phyloP scores from a whole-genome alignment of 2,888 invertebrate genomes.

The Drosophila macrothrix region DNA sequence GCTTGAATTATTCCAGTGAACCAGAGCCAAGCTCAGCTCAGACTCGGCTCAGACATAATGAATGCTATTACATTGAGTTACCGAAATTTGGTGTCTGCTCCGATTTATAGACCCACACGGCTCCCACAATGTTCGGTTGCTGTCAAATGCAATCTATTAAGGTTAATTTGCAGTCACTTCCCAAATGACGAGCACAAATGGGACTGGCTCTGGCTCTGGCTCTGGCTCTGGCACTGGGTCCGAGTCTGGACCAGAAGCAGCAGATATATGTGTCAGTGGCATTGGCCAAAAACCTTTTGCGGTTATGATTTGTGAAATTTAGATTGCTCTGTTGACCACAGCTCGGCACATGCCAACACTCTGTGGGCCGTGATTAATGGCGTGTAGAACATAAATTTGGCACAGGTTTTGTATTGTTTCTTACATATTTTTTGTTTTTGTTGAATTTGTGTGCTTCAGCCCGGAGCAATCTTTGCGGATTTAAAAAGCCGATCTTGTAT shows the following conservation, averaged over 20 bases:
- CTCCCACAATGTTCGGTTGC: constrained; percentile 65
- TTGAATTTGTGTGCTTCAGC: neutral
- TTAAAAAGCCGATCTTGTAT: constrained; percentile 52
- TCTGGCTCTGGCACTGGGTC: neutral
- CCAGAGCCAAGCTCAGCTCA: constrained; percentile 8
- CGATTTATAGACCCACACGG: constrained; percentile 46
- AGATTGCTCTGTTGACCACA: constrained; percentile 30
- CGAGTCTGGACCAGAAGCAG: neutral
- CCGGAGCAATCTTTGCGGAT: constrained; percentile 9
- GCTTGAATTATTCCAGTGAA: constrained; percentile 56
- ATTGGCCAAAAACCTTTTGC: constrained; percentile 59
- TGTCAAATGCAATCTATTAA: constrained; percentile 81
- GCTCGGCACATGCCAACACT: constrained; percentile 57
- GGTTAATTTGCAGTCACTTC: constrained; percentile 78
- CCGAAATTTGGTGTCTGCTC: constrained; percentile 40
- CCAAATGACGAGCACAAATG: constrained; percentile 72
- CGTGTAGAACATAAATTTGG: constrained; percentile 67
- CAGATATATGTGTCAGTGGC: constrained; percentile 56
- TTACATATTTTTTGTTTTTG: neutral
- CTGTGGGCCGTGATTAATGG: constrained; percentile 68
- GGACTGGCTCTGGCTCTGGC: constrained; percentile 17
- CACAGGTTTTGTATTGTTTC: constrained; percentile 43
- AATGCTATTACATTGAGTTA: constrained; percentile 55
- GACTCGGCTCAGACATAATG: constrained; percentile 55
- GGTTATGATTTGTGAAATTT: constrained; percentile 74